A percentile compares a stretch with the other conserved stretches of the same genome.
These are phyloP conservation scores for Sesamia inferens DNA, from an alignment of 2,888 invertebrate species.

Conservation along the genomic window DNA sequence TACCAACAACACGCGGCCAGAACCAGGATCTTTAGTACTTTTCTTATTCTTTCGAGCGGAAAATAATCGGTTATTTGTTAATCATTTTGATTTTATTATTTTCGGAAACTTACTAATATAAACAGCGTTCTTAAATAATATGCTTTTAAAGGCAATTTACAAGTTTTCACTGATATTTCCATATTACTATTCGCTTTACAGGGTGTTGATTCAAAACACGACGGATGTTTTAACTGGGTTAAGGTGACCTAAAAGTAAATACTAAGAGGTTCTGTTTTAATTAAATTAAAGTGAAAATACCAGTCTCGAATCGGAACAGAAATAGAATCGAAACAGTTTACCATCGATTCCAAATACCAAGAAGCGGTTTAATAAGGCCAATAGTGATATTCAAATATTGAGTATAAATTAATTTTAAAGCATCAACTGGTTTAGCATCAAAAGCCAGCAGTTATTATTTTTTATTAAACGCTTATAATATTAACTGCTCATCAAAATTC, in stretches of 20 bases:
- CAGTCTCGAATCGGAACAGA: slow-evolving; percentile 11
- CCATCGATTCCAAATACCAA: not conserved
- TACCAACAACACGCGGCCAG: too few relatives aligned
- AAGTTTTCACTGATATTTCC: too few relatives aligned
- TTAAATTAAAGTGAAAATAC: slow-evolving; percentile 6
- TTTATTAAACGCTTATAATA: slow-evolving; percentile 22
- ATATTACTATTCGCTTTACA: not conserved
- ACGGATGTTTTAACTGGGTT: not conserved
- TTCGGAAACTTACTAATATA: too few relatives aligned
- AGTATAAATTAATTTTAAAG: not conserved
- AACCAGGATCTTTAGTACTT: too few relatives aligned
- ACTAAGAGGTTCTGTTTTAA: not conserved
- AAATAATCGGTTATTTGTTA: too few relatives aligned
- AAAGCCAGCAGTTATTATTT: not conserved
- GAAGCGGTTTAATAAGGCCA: slow-evolving; percentile 14
- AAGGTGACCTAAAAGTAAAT: slow-evolving; percentile 1
- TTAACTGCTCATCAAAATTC: not conserved
- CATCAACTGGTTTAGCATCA: not conserved
- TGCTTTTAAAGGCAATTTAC: too few relatives aligned
- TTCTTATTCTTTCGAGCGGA: too few relatives aligned
- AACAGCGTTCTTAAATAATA: too few relatives aligned
- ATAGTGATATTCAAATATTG: not conserved
- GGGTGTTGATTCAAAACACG: not conserved
- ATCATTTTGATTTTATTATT: too few relatives aligned
- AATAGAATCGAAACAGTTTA: slow-evolving; percentile 2